Base-by-base conservation (phyloP, 2,113 vertebrate species). In the Ictidomys tridecemlineatus region DNA sequence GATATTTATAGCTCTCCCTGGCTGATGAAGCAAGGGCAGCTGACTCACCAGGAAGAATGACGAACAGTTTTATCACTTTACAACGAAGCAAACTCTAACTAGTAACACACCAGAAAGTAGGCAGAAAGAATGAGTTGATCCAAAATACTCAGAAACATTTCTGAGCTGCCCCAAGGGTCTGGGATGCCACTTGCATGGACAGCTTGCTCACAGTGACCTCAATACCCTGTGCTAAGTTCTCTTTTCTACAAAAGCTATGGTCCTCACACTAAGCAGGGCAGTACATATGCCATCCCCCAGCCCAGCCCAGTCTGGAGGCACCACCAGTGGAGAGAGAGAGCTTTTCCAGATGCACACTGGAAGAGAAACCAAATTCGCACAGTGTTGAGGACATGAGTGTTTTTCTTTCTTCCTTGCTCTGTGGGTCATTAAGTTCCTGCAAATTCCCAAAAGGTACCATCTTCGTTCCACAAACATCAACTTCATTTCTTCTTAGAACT, bases 1-100 rank as follows among this genome's bases (percentile, higher is more conserved):
- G 79, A 18, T 94, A 95, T 97, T 94, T 97, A 93, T 83, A 97
- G 78, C 83, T 97, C 53, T 96, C 4, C 34, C 37, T 63, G 79
- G 58, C 78, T 76, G 34, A 61, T 80, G 58, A 93, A 80, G 37
- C 45, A 95, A 93, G 61, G 51, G 83, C 56, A 34, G 72, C 65
- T 97, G 94, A 96, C 70, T 97, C 93, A 96, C 24, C n/a, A 97
- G 79, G 74, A 96, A 86, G 30, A 2, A 18, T 14, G 69, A 72
- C 39, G 14, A 93, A 61, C 42, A 89, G 34, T 37, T 94, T 82
- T 45, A 63, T 61, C 65, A 56, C 53, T 93, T 61, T 78, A 92
- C 56, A 89, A 94, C 26, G 26, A 90, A 77, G 63, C 48, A 61
- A 89, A 92, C 53, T 48, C 74, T 90, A 87, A 87, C 26, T 45